A percentile compares a stretch with the other conserved stretches of the same genome.
These are phyloP conservation scores for Bombus waltoni DNA, from an alignment of 1,140 invertebrate species.

Conservation along the genomic window DNA sequence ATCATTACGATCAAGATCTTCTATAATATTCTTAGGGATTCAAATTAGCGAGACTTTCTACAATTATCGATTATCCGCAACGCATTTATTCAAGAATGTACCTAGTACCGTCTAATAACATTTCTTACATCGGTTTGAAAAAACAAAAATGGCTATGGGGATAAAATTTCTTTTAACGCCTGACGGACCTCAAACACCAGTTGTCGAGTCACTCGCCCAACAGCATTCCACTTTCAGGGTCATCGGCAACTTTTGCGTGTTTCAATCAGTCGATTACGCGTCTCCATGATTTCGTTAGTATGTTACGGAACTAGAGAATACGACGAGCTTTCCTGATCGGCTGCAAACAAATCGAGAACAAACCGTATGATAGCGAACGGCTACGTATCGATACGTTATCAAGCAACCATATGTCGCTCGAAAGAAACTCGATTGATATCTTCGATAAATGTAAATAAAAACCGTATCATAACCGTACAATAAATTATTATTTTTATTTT, in stretches of 20 bases:
- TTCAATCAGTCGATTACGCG: conserved; percentile 34
- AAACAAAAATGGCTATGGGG: neutral
- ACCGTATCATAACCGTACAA: neutral
- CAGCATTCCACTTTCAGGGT: conserved; percentile 53
- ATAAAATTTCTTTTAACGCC: neutral
- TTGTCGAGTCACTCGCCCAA: conserved; percentile 40
- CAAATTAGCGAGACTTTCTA: neutral
- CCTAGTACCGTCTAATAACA: neutral
- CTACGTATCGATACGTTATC: conserved; percentile 30
- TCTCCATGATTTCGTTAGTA: neutral
- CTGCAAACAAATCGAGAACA: neutral
- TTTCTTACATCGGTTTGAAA: neutral
- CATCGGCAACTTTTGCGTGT: conserved; percentile 17
- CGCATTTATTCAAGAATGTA: neutral
- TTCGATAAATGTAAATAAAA: neutral
- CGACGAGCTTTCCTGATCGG: neutral
- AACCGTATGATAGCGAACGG: neutral
- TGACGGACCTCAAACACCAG: neutral
- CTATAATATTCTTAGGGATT: neutral
- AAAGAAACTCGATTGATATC: neutral
- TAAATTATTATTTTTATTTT: no score
- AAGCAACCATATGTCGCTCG: no score
- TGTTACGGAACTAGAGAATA: neutral
- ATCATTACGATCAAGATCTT: neutral
- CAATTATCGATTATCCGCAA: neutral